Conservation (phyloP, 2,113 vertebrate genomes). For the Sinocyclocheilus rhinocerous region DNA sequence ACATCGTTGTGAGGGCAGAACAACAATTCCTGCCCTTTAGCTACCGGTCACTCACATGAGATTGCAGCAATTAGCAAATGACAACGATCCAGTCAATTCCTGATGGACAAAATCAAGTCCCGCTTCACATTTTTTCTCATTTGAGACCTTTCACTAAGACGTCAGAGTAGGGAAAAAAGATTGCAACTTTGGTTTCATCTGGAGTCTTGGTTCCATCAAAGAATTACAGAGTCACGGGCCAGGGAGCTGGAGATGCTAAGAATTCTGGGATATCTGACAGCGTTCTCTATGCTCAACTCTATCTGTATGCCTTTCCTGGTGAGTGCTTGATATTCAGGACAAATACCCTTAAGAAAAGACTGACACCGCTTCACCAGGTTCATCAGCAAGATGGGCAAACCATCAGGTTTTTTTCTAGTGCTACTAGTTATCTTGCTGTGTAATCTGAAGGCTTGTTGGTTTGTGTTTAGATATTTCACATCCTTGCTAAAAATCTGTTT, state of each 20-base stretch:
- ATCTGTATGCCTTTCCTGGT: constrained; percentile 71
- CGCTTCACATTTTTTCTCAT: no score
- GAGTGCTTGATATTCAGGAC: constrained; percentile 30
- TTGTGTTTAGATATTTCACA: neutral
- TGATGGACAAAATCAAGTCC: no score
- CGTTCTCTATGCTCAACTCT: constrained; percentile 72
- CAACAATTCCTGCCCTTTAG: no score
- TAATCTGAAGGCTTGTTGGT: neutral
- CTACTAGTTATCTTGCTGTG: neutral
- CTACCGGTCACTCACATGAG: no score
- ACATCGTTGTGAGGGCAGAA: no score
- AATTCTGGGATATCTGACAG: constrained; percentile 66
- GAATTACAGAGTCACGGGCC: constrained; percentile 68
- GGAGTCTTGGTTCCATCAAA: constrained; percentile 71
- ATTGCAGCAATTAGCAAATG: no score
- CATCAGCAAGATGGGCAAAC: neutral
- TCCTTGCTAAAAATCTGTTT: neutral
- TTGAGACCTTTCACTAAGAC: no score
- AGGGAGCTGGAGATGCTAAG: constrained; percentile 68
- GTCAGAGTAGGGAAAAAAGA: no score
- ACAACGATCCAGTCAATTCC: no score
- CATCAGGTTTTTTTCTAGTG: neutral
- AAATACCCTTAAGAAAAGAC: neutral
- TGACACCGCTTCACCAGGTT: neutral
- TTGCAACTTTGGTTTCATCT: no score